phyloP scores from a whole-genome alignment of 2,888 invertebrate species.

The Ellobium chinense region DNA sequence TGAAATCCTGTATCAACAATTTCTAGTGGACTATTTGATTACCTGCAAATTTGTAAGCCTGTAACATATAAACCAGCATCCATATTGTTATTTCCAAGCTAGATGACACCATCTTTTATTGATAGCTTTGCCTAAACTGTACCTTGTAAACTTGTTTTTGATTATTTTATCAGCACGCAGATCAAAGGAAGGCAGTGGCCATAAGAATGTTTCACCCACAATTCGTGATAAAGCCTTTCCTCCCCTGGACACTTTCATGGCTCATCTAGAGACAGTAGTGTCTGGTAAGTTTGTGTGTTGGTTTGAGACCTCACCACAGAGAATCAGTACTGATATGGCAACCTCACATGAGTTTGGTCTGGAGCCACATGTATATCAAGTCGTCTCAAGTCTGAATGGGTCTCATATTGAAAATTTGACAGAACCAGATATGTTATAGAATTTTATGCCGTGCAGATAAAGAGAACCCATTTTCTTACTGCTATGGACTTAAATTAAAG shows the following conservation, averaged over 20 bases:
- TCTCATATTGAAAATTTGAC: too few relatives aligned
- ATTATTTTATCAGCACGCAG: constrained; percentile 24
- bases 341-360: too few relatives aligned
- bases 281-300: constrained; percentile 46
- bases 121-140: neutral
- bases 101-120: neutral
- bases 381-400: too few relatives aligned
- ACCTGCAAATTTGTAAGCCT: neutral
- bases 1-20: too few relatives aligned
- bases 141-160: neutral
- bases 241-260: constrained; percentile 63
- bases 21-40: neutral
- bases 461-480: too few relatives aligned
- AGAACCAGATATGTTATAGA: too few relatives aligned
- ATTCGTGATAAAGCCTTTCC: constrained; percentile 55
- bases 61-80: neutral
- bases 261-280: constrained; percentile 56
- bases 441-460: too few relatives aligned
- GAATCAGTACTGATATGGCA: too few relatives aligned
- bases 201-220: neutral
- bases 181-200: constrained; percentile 4
- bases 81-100: neutral
- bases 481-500: too few relatives aligned
- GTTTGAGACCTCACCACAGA: too few relatives aligned
- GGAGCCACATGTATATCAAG: too few relatives aligned